A percentile compares a stretch with the other conserved stretches of the same genome.
Evolutionary conservation across 2,888 invertebrate genomes (phyloP).

Genomic region (Drosophila helvetica): DNA sequence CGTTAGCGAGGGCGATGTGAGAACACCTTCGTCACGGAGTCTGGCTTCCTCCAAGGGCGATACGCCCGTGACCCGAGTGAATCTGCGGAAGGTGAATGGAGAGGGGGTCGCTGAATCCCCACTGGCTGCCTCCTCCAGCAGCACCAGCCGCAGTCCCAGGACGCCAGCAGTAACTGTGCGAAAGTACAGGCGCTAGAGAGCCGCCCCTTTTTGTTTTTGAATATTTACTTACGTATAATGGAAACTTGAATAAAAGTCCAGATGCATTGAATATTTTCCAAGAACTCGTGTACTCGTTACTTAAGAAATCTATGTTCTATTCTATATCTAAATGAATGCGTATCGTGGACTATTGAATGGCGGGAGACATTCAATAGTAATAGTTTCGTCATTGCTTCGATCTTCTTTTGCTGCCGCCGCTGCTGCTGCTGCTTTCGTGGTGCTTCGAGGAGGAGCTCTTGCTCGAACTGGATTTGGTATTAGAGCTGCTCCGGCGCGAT

Average conservation of each 20-base stretch:
- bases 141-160: constrained; percentile 64
- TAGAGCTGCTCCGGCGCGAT: constrained; percentile 68
- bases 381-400: constrained; percentile 51
- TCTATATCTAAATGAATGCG: neutral
- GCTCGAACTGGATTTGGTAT: constrained; percentile 65
- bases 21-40: constrained; percentile 35
- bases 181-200: constrained; percentile 63
- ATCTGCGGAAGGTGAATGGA: constrained; percentile 73
- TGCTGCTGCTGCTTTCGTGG: constrained; percentile 71
- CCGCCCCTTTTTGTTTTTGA: constrained; percentile 18
- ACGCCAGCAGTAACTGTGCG: constrained; percentile 75
- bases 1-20: constrained; percentile 2
- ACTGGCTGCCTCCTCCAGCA: constrained; percentile 31
- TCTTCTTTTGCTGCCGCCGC: constrained; percentile 75
- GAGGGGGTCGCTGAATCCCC: constrained; percentile 26
- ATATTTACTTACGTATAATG: constrained; percentile 3
- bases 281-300: neutral
- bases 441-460: constrained; percentile 75
- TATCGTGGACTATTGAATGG: constrained; percentile 5
- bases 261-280: constrained; percentile 7
- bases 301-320: neutral
- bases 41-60: constrained; percentile 18
- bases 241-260: constrained; percentile 21
- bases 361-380: constrained; percentile 4
- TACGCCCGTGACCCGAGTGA: constrained; percentile 76